Evolutionary conservation across 1,140 invertebrate species (phyloP).

Genomic region (Mercenaria mercenaria): DNA sequence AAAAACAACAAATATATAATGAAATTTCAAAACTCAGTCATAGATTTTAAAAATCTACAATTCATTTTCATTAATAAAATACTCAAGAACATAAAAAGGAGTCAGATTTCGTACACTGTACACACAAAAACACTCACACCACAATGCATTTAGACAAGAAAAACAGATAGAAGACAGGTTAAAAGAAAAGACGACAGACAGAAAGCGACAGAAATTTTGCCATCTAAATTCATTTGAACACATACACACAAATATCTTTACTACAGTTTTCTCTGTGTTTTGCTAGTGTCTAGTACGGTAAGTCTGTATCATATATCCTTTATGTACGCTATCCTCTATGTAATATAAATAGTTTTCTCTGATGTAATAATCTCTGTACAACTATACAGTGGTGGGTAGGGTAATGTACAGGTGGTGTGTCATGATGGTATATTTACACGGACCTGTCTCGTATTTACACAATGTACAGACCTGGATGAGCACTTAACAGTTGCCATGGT

Average conservation of each 20-base stretch:
- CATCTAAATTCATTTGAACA: neutral
- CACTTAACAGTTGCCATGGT: conserved; percentile 49
- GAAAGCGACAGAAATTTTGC: neutral
- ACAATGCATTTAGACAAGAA: conserved; percentile 3
- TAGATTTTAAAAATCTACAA: too few relatives aligned
- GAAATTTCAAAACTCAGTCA: too few relatives aligned
- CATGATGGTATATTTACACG: conserved; percentile 31
- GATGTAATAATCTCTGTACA: conserved; percentile 22
- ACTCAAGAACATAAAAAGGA: too few relatives aligned
- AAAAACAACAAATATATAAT: too few relatives aligned
- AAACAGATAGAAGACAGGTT: neutral
- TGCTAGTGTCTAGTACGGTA: neutral
- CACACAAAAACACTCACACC: neutral
- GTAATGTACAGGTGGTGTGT: conserved; percentile 36
- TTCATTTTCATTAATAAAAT: too few relatives aligned
- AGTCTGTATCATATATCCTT: neutral
- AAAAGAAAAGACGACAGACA: neutral
- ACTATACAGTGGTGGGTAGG: conserved; percentile 9
- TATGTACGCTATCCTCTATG: neutral
- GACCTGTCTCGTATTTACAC: conserved; percentile 19
- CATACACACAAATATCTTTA: neutral
- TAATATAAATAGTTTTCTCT: conserved; percentile 16
- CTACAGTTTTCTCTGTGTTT: neutral
- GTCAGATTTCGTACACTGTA: too few relatives aligned
- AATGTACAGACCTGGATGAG: conserved; percentile 35